Evolutionary conservation across 1,140 invertebrate species (phyloP).

Genomic region (Heliothis subflexa): DNA sequence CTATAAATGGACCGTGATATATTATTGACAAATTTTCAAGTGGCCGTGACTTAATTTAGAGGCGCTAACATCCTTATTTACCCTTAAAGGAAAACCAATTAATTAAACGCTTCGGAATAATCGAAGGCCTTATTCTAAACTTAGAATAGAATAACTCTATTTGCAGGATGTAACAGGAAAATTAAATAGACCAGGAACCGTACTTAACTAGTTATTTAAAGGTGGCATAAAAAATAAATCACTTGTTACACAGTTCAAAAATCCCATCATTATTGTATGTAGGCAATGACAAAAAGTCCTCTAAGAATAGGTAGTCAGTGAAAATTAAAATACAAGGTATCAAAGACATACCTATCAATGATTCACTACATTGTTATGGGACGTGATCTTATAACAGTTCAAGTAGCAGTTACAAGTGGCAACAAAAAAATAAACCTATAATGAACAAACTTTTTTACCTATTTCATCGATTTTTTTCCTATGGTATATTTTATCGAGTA

Average conservation of each 20-base stretch:
- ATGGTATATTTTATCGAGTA: conserved; percentile 14
- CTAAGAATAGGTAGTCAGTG: conserved; percentile 42
- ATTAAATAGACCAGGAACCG: neutral
- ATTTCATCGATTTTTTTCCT: conserved; percentile 33
- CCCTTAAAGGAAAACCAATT: conserved; percentile 6
- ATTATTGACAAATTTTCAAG: neutral
- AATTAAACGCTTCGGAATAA: neutral
- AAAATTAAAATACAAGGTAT: conserved; percentile 49
- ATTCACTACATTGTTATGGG: conserved; percentile 48
- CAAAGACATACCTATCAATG: conserved; percentile 45
- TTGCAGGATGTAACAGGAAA: conserved; percentile 8
- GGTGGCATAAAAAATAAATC: conserved; percentile 3
- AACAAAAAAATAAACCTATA: conserved; percentile 31
- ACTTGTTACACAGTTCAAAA: conserved; percentile 16
- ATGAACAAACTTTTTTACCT: conserved; percentile 42
- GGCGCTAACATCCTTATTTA: neutral
- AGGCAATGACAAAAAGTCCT: conserved; percentile 44
- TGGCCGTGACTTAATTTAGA: conserved; percentile 4
- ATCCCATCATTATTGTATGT: conserved; percentile 37
- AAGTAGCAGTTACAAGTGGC: conserved; percentile 43
- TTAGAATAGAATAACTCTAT: no score
- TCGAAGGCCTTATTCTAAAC: no score
- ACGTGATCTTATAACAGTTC: conserved; percentile 51
- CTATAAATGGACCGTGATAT: neutral
- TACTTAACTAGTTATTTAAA: neutral